Evolutionary conservation across 1,140 invertebrate species (phyloP), one percentile per base, ranked within the genome.

Genomic region (Drosophila varians): DNA sequence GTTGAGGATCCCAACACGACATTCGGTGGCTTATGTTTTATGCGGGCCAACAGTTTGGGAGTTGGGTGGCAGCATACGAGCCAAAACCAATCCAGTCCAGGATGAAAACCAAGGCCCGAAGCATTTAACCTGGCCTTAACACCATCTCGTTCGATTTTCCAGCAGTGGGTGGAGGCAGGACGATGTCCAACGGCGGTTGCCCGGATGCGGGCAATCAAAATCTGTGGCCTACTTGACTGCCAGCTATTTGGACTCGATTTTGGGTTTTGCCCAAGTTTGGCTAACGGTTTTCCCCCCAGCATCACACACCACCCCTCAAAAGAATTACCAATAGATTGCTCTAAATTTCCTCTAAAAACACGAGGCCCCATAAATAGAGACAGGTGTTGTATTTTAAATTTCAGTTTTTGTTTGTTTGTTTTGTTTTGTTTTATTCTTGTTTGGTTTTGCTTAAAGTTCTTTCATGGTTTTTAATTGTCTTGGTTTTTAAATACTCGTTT

Each of bases 401-500:
- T 54, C 38, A 36, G 58, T 73, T 74, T 28, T 66, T 47, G 49
- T 77, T n/a, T n/a, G n/a, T 83, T 83, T 83, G n/a, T 38, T 38
- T 38, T 38, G 49, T 77, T 83, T 83, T 83, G n/a, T 38, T 38
- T 38, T 38, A 38, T 74, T 25, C 68, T 48, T 42, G 14, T 42
- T 42, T 42, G 74, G 71, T 86, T 72, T 65, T 60, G 65, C 64
- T 83, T 84, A 71, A 78, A 62, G 76, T 72, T 72, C 68, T 71
- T 46, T 77, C 65, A 70, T 53, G 31, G 52, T 80, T 80, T 38
- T 82, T 65, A 73, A 77, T 82, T 86, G 74, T 84, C 71, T 62
- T 79, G 58, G 66, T 66, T 79, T 83, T 87, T 87, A 87, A 86
- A 83, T 87, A 87, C 82, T 87, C 75, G 70, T 89, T 89, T 89